Conservation (phyloP, 2,113 vertebrate genomes). For the Hemichromis elongatus region DNA sequence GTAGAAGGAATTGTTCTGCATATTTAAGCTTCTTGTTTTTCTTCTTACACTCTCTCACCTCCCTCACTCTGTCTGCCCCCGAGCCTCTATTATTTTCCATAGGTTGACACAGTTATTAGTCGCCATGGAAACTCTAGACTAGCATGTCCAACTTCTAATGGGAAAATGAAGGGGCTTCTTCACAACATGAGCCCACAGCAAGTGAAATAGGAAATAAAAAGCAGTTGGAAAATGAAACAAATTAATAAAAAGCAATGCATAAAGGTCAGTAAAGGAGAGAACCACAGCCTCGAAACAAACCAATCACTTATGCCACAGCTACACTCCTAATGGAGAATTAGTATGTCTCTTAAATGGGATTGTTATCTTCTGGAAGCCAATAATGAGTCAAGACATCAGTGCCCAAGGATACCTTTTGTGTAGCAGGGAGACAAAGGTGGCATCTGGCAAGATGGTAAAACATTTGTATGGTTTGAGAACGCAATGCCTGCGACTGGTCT, state of each 20-base stretch:
- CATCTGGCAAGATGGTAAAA: neutral
- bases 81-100: neutral
- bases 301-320: neutral
- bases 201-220: neutral
- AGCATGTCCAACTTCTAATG: slow-evolving; percentile 14
- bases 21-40: neutral
- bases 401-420: neutral
- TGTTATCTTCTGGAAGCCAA: neutral
- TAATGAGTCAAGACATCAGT: neutral
- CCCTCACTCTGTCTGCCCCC: neutral
- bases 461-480: neutral
- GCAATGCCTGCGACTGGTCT: neutral
- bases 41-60: neutral
- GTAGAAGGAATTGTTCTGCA: neutral
- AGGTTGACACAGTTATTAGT: neutral
- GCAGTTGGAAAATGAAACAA: neutral
- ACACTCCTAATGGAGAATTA: neutral
- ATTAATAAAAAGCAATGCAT: neutral
- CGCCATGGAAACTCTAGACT: slow-evolving; percentile 27
- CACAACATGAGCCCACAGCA: neutral
- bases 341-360: neutral
- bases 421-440: neutral
- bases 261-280: neutral
- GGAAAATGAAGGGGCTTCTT: slow-evolving; percentile 6
- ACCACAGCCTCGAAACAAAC: neutral